These are phyloP conservation scores for Glandiceps talaboti DNA, from an alignment of 53 echinoderm and acorn worm species.

Conservation along the genomic window DNA sequence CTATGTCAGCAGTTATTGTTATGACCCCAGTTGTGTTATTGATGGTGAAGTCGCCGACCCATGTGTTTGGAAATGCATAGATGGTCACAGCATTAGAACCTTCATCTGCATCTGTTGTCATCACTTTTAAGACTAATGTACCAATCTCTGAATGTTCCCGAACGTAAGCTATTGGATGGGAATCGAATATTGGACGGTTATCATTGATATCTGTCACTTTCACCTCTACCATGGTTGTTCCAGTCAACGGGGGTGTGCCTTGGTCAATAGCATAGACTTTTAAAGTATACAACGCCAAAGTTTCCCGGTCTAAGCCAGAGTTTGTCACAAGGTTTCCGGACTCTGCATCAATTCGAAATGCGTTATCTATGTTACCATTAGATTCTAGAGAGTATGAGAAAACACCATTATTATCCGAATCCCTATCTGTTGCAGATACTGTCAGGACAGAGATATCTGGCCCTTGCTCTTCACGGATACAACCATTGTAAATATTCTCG, in stretches of 20 bases:
- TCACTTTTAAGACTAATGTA: slow-evolving; percentile 52
- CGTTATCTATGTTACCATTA: slow-evolving; percentile 39
- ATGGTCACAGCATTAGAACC: slow-evolving; percentile 38
- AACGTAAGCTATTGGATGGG: slow-evolving; percentile 44
- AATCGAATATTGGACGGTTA: slow-evolving; percentile 51
- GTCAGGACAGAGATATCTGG: slow-evolving; percentile 22
- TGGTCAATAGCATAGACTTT: slow-evolving; percentile 55
- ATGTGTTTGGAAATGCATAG: slow-evolving; percentile 34
- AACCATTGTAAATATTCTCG: slow-evolving; percentile 25
- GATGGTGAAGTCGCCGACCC: slow-evolving; percentile 38
- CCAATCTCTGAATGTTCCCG: slow-evolving; percentile 52
- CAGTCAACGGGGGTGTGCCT: slow-evolving; percentile 50
- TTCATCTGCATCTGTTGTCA: slow-evolving; percentile 58
- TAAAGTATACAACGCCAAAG: slow-evolving; percentile 37
- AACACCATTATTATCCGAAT: slow-evolving; percentile 38
- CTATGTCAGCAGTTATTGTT: slow-evolving; percentile 42
- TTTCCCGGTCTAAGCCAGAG: slow-evolving; percentile 55
- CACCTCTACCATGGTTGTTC: slow-evolving; percentile 35
- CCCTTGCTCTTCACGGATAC: slow-evolving; percentile 30
- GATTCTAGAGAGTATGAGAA: slow-evolving; percentile 39
- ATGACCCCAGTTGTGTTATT: slow-evolving; percentile 50
- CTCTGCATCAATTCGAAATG: slow-evolving; percentile 38
- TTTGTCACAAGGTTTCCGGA: slow-evolving; percentile 56
- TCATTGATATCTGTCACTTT: slow-evolving; percentile 75
- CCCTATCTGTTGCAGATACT: slow-evolving; percentile 54